These are phyloP conservation scores for Eupithecia exiguata DNA, from an alignment of 2,888 invertebrate species.

Conservation along the genomic window DNA sequence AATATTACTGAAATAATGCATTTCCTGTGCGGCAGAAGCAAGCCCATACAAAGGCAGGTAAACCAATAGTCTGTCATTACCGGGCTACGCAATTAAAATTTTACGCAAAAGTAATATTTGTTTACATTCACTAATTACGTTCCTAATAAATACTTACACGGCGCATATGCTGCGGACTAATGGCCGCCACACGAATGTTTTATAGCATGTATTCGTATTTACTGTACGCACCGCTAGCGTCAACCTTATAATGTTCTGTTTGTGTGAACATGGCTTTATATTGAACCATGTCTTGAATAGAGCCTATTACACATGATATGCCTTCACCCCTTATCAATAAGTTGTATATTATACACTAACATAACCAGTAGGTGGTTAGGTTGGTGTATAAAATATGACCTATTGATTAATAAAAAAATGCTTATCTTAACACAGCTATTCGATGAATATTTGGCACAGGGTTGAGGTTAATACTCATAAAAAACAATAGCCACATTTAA, in stretches of 20 bases:
- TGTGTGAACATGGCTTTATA: slow-evolving; percentile 62
- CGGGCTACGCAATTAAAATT: slow-evolving; percentile 71
- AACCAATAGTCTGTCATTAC: slow-evolving; percentile 63
- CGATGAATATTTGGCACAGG: neutral
- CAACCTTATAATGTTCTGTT: slow-evolving; percentile 70
- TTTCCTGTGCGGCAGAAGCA: slow-evolving; percentile 55
- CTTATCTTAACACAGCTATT: neutral
- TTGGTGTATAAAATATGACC: neutral
- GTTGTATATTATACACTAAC: no score
- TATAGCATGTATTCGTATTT: slow-evolving; percentile 53
- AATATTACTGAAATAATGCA: slow-evolving; percentile 27
- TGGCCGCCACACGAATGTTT: slow-evolving; percentile 68
- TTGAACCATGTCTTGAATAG: slow-evolving; percentile 24
- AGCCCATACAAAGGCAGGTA: slow-evolving; percentile 50
- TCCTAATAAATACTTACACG: slow-evolving; percentile 78
- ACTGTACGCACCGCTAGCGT: slow-evolving; percentile 56
- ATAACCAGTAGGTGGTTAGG: no score
- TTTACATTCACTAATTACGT: slow-evolving; percentile 80
- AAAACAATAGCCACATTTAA: neutral
- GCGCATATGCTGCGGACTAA: slow-evolving; percentile 76
- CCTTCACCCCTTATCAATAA: neutral
- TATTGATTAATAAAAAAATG: neutral
- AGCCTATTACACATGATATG: neutral
- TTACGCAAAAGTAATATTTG: slow-evolving; percentile 80
- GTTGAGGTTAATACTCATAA: neutral